Base-by-base conservation (phyloP, 2,113 vertebrate species). In the Coracopsis vasa region DNA sequence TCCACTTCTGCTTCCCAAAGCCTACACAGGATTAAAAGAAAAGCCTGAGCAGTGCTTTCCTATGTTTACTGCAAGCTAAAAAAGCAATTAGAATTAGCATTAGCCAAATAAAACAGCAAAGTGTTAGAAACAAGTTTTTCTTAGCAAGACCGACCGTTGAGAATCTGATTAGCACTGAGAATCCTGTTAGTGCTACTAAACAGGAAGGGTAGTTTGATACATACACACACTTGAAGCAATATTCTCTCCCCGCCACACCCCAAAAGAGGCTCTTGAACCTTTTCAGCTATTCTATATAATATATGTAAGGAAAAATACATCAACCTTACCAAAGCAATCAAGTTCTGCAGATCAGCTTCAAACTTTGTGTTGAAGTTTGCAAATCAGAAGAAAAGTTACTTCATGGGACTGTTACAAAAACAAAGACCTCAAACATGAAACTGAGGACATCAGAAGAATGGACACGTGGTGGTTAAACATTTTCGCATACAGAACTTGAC, bases 171-270 rank as follows among this genome's bases (percentile, higher is more conserved):
- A 35, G 56, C 56, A 35, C 3, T 35, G 56, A 35, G 25, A 86
- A 62, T 37, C 29, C 44, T 33, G 37, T 69, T 35, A 56, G 13
- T 15, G 37, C 17, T 42, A 29, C 16, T 39, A 75, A 82, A 61
- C 24, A 29, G 29, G 21, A 86, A 66, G 10, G 28, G 8, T 28
- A 51, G 41, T 53, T 60, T 64, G 10, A 62, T 35, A 35, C 5
- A 84, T 31, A 45, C 5, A 31, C 16, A 73, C 24, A 39, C 31
- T n/a, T 58, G 24, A 16, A 62, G 19, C 18, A 72, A 51, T 17
- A 51, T 35, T 35, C 21, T 5, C 7, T 19, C 14, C n/a, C 5
- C 0, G 0, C 9, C 1, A 24, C 16, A 2, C 8, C 13, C 11
- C 10, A 14, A 65, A 6, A 53, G 24, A 90, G 25, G 15, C 12